Conservation (phyloP, 2,113 vertebrate genomes). For the Petrocephalus zakoni region DNA sequence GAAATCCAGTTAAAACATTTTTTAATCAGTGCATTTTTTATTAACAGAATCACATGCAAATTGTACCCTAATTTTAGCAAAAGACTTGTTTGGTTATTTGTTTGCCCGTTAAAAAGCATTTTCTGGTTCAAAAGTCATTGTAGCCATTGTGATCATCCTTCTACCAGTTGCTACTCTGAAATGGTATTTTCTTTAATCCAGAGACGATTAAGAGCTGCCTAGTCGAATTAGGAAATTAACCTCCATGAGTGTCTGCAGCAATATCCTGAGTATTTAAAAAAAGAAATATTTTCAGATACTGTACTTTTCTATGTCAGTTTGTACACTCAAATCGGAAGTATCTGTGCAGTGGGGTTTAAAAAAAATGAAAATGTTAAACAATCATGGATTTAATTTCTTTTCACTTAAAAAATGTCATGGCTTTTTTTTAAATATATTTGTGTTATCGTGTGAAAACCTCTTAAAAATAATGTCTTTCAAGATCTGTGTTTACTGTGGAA, state of each 20-base stretch:
- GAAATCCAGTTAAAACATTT: not conserved
- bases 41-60: not conserved
- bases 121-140: not conserved
- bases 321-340: not conserved
- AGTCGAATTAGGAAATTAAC: not conserved
- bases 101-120: not conserved
- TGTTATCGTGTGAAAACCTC: not conserved
- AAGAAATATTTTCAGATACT: slow-evolving; percentile 13
- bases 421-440: not conserved
- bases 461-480: slow-evolving; percentile 2
- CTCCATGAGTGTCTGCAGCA: slow-evolving; percentile 1
- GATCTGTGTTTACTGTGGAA: slow-evolving; percentile 9
- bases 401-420: not conserved
- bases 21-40: not conserved
- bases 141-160: slow-evolving; percentile 3
- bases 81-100: not conserved
- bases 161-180: slow-evolving; percentile 1
- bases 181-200: slow-evolving; percentile 1
- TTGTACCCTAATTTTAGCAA: not conserved
- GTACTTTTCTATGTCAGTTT: slow-evolving; percentile 23
- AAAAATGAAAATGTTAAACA: not conserved
- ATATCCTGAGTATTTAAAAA: slow-evolving; percentile 11
- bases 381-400: slow-evolving; percentile 9
- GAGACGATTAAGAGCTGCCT: not conserved
- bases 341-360: slow-evolving; percentile 3